Conservation (phyloP, 2,113 vertebrate species). For the Sporophila hypoxantha region DNA sequence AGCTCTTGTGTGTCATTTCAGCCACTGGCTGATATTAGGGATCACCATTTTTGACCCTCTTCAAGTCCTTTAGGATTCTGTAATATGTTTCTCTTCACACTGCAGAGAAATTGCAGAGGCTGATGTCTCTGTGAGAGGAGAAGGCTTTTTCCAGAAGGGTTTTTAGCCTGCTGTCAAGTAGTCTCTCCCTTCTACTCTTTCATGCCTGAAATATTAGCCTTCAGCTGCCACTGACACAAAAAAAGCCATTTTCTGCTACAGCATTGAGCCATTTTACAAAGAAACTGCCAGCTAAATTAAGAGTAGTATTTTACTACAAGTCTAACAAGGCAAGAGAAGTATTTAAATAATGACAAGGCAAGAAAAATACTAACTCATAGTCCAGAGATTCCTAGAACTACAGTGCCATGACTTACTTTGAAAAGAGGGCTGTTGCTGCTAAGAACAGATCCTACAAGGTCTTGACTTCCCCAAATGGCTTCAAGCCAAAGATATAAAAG, state of each 20-base stretch:
- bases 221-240: background rate
- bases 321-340: background rate
- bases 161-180: conserved; percentile 10
- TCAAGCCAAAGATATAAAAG: background rate
- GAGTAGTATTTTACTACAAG: background rate
- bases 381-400: background rate
- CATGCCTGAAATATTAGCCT: background rate
- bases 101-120: background rate
- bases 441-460: background rate
- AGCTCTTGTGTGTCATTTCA: background rate
- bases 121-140: background rate
- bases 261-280: background rate
- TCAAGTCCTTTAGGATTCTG: background rate
- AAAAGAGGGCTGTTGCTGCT: background rate
- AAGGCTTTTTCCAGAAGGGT: background rate
- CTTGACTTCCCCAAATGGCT: background rate
- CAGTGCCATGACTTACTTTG: background rate
- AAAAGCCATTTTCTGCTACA: conserved; percentile 13
- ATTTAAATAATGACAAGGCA: conserved; percentile 4
- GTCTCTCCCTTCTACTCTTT: background rate
- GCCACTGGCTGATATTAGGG: background rate
- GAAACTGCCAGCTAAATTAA: conserved; percentile 14
- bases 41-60: background rate
- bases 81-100: background rate
- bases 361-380: background rate